phyloP scores from a whole-genome alignment of 2,113 vertebrate genomes.

The Amazona guildingii region DNA sequence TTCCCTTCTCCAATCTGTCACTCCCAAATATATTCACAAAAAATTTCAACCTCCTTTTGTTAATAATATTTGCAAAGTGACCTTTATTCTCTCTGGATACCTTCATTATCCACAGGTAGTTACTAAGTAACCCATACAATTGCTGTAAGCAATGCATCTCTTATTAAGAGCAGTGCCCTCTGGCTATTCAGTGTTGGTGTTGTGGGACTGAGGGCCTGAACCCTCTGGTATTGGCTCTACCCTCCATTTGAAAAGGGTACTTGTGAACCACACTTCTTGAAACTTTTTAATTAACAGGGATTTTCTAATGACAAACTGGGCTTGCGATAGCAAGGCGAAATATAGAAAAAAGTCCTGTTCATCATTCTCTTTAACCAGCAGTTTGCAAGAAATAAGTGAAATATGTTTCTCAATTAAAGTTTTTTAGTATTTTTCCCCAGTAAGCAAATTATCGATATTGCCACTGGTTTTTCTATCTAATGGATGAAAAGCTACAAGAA shows the following conservation, averaged over 20 bases:
- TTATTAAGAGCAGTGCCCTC: not conserved
- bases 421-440: not conserved
- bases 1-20: not conserved
- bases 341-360: not conserved
- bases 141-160: not conserved
- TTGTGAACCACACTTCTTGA: not conserved
- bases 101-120: constrained; percentile 44
- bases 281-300: not conserved
- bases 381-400: not conserved
- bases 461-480: not conserved
- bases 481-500: not conserved
- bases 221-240: not conserved
- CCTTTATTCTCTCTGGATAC: constrained; percentile 3
- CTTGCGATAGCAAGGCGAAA: not conserved
- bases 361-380: not conserved
- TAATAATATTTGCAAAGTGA: constrained; percentile 12
- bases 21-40: not conserved
- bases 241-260: not conserved
- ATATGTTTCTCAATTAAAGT: not conserved
- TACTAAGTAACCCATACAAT: constrained; percentile 19
- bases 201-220: not conserved
- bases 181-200: not conserved
- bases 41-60: not conserved
- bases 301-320: not conserved
- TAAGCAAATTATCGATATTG: not conserved